Evolutionary conservation across 2,113 vertebrate species (phyloP), one percentile per base, ranked within the genome.

Genomic region (Calonectris borealis): DNA sequence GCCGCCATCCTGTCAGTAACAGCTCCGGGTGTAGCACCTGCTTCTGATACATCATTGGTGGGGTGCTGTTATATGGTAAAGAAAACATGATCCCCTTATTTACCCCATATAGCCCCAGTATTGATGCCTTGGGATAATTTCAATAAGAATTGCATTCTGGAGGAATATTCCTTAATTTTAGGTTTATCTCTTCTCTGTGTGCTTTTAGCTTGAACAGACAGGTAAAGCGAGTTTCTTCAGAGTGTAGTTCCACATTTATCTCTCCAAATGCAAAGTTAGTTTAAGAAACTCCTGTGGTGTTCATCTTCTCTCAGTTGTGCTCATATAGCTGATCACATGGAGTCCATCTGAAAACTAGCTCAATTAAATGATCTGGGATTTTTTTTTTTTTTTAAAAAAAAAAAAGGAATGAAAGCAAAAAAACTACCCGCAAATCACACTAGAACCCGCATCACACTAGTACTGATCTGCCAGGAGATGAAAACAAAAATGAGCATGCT

Each of bases 161-260:
- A 75, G 27, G 27, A 22, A 21, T 46, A 19, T 68, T 71, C n/a
- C 60, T 70, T 78, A 54, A 54, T 44, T 93, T 82, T 75, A 51
- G 16, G 14, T 2, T 5, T 69, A 36, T 79, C 0, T 0, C 22
- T 58, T 54, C 9, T n/a, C 14, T 86, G 3, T 27, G 19, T 88
- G 7, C 21, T 57, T 60, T 55, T 66, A 61, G 29, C 48, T 55
- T 78, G 55, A 76, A 24, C 34, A 79, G n/a, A 7, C 31, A 17
- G 34, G 14, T 76, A 32, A 83, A 64, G 21, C 0, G 0, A 73
- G 36, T 68, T 73, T 66, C 36, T 58, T 83, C 60, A 62, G 62
- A 76, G 15, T n/a, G 26, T 25, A 25, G 6, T 72, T 79, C 36
- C 36, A 51, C 4, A 1, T 72, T 52, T 44, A 24, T 64, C 90